Conservation (phyloP, 2,888 invertebrate species). For the Hypsopygia costalis region DNA sequence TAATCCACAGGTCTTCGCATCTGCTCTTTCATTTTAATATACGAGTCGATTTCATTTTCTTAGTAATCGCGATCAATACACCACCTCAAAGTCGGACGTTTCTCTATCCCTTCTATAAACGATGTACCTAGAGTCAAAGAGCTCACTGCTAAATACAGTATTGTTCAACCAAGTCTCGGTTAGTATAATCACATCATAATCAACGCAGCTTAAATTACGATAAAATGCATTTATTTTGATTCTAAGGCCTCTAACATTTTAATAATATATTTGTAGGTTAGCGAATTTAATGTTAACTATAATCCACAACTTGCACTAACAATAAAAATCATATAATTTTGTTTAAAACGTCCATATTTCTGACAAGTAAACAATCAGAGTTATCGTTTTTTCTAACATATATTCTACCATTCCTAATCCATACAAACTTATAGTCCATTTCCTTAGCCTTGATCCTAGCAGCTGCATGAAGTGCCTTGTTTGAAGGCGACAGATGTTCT, state of each 20-base stretch:
- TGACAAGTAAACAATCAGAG: not conserved
- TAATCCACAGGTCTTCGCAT: not conserved
- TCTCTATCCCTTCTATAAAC: not conserved
- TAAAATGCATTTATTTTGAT: not conserved
- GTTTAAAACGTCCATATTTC: not conserved
- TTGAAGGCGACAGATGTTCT: constrained; percentile 13
- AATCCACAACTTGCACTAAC: too few relatives aligned
- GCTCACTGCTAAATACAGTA: not conserved
- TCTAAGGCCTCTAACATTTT: not conserved
- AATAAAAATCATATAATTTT: not conserved
- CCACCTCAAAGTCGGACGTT: not conserved
- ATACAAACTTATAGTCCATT: constrained; percentile 11
- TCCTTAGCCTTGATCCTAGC: constrained; percentile 12
- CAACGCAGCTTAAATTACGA: not conserved
- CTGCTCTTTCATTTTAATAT: not conserved
- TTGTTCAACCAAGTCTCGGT: not conserved
- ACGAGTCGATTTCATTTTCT: not conserved
- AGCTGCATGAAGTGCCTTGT: constrained; percentile 13
- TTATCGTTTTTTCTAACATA: constrained; percentile 11
- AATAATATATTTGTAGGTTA: too few relatives aligned
- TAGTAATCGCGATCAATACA: not conserved
- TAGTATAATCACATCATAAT: too few relatives aligned
- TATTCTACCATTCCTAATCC: constrained; percentile 13
- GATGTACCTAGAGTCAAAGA: not conserved
- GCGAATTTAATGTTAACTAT: not conserved